These are phyloP conservation scores for Urocitellus parryii DNA, from an alignment of 2,113 vertebrate genomes.

Conservation along the genomic window DNA sequence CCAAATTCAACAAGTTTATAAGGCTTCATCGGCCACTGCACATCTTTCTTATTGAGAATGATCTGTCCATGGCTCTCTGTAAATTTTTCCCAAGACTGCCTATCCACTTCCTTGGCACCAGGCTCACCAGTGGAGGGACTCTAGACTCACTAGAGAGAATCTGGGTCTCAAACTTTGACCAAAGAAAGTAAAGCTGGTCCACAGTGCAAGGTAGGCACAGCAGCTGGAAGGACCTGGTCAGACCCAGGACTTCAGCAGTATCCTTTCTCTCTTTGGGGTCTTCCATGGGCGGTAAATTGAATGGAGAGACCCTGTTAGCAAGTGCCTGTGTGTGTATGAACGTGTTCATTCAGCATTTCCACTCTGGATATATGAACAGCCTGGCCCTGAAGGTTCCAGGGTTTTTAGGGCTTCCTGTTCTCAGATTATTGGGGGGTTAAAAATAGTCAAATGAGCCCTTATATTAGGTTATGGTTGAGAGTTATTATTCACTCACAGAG, in stretches of 20 bases:
- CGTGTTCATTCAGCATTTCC: neutral
- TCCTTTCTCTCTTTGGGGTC: neutral
- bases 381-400: neutral
- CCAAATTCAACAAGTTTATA: neutral
- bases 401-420: neutral
- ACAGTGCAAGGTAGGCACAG: neutral
- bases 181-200: neutral
- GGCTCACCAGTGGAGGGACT: neutral
- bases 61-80: neutral
- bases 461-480: neutral
- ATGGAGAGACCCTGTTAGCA: neutral
- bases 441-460: neutral
- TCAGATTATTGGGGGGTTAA: neutral
- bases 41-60: conserved; percentile 40
- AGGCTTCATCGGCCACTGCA: neutral
- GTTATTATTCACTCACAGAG: neutral
- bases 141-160: neutral
- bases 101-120: neutral
- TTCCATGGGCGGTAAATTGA: neutral
- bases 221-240: neutral
- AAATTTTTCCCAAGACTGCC: neutral
- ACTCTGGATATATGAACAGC: neutral
- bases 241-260: neutral
- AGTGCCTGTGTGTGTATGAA: neutral
- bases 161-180: neutral